These are phyloP conservation scores for Myotis findleyi DNA, from an alignment of 2,797 vertebrate genomes.

Conservation along the genomic window DNA sequence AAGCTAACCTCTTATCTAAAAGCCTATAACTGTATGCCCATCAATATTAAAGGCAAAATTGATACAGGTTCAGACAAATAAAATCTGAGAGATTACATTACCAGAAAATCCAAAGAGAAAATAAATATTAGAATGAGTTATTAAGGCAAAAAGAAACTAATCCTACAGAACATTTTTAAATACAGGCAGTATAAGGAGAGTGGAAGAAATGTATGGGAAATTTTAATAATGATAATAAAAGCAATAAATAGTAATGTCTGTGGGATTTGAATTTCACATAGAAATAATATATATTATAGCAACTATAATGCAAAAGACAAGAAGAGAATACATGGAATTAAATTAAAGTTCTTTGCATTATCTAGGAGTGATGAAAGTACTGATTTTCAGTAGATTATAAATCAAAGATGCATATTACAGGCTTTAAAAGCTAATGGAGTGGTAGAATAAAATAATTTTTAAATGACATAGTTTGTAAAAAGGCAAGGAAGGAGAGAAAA, in stretches of 20 bases:
- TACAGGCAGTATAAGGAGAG: not conserved
- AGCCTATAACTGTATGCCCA: not conserved
- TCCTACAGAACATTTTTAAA: not conserved
- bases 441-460: not conserved
- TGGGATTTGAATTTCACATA: not conserved
- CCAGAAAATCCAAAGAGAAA: not conserved
- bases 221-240: not conserved
- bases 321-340: not conserved
- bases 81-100: not conserved
- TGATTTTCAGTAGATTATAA: not conserved
- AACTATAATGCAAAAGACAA: not conserved
- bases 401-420: not conserved
- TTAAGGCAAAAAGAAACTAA: not conserved
- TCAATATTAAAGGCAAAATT: not conserved
- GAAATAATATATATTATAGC: not conserved
- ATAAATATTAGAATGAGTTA: not conserved
- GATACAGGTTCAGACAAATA: not conserved
- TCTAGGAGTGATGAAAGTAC: not conserved
- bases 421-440: not conserved
- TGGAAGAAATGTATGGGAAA: not conserved
- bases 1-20: not conserved
- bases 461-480: not conserved
- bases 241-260: too few relatives aligned
- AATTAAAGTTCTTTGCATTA: not conserved
- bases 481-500: not conserved